Evolutionary conservation across 1,140 invertebrate species (phyloP).

Genomic region (Bombus sylvicola): DNA sequence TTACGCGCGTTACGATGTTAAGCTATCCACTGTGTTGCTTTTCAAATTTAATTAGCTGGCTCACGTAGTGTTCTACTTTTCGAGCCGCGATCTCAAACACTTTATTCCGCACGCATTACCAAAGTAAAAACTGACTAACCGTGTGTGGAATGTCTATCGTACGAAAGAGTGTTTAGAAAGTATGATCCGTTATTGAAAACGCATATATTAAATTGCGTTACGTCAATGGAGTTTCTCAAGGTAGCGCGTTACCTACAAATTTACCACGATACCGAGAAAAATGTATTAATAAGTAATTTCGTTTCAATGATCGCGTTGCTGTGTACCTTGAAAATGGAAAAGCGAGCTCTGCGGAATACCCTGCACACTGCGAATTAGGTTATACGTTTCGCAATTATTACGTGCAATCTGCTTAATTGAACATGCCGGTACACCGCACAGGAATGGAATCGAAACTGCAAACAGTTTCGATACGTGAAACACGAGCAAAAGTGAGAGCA

Average conservation of each 20-base stretch:
- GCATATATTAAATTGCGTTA: slow-evolving; percentile 13
- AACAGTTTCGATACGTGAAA: not conserved
- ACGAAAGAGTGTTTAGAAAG: slow-evolving; percentile 15
- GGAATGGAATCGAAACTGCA: not conserved
- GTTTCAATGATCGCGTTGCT: slow-evolving; percentile 33
- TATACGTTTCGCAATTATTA: slow-evolving; percentile 30
- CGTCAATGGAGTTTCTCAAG: slow-evolving; percentile 26
- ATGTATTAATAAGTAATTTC: slow-evolving; percentile 49
- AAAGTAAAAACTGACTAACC: not conserved
- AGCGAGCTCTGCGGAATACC: not conserved
- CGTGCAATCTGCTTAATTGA: slow-evolving; percentile 25
- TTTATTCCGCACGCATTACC: no score
- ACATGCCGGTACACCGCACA: no score
- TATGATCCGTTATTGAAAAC: slow-evolving; percentile 18
- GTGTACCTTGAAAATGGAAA: slow-evolving; percentile 55
- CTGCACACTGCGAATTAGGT: not conserved
- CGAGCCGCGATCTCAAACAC: not conserved
- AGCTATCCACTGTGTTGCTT: not conserved
- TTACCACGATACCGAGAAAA: not conserved
- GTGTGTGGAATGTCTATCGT: not conserved
- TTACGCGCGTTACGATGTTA: not conserved
- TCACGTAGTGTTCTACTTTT: not conserved
- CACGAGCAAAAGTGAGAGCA: not conserved
- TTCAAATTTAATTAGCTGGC: not conserved
- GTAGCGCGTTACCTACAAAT: not conserved